Evolutionary conservation across 2,888 invertebrate species (phyloP).

Genomic region (Aquatica leii): DNA sequence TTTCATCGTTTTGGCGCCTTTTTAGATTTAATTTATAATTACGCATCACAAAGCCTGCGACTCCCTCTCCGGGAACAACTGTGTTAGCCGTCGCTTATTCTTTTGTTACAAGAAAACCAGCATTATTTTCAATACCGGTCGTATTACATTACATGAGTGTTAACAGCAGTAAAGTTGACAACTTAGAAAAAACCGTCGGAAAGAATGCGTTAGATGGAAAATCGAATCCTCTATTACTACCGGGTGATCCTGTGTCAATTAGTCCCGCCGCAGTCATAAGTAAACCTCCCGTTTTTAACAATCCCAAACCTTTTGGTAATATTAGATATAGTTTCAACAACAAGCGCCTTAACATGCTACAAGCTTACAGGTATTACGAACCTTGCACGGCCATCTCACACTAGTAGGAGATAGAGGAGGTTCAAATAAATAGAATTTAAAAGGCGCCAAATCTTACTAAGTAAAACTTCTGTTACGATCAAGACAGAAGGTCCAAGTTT

Average conservation of each 20-base stretch:
- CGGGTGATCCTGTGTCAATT: conserved; percentile 64
- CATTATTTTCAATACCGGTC: conserved; percentile 55
- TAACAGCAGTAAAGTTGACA: conserved; percentile 57
- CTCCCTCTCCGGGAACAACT: too few relatives aligned
- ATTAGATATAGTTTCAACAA: conserved; percentile 66
- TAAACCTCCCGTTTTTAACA: conserved; percentile 56
- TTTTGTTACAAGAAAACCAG: conserved; percentile 56
- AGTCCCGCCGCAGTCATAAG: conserved; percentile 55
- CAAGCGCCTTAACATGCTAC: conserved; percentile 49
- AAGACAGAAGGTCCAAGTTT: too few relatives aligned
- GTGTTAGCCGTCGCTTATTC: too few relatives aligned
- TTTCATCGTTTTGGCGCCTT: too few relatives aligned
- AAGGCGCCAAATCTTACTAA: too few relatives aligned
- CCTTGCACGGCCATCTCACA: too few relatives aligned
- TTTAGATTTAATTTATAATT: too few relatives aligned
- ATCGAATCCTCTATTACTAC: conserved; percentile 65
- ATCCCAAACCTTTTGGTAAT: conserved; percentile 60
- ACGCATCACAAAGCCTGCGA: too few relatives aligned
- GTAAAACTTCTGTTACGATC: too few relatives aligned
- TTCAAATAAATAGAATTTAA: too few relatives aligned
- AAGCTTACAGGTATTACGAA: too few relatives aligned
- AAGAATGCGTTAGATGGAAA: conserved; percentile 49
- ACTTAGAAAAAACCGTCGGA: conserved; percentile 38
- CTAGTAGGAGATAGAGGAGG: too few relatives aligned
- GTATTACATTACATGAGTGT: conserved; percentile 45